phyloP scores from a whole-genome alignment of 1,140 invertebrate species.

The Brachionus manjavacas region DNA sequence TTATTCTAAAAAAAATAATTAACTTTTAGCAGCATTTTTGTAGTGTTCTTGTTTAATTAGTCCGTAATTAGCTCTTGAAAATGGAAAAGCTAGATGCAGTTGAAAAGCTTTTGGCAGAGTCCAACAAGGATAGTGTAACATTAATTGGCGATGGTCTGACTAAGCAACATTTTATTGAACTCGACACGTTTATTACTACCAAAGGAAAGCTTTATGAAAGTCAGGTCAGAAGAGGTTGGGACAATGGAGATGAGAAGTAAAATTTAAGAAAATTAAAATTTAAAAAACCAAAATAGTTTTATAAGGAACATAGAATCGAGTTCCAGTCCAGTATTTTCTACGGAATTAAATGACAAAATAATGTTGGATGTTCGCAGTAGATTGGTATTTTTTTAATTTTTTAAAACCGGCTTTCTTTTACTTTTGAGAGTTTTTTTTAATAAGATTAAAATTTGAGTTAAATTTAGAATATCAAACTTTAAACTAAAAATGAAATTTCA shows the following conservation, averaged over 20 bases:
- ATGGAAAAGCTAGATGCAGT: not conserved
- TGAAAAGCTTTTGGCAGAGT: not conserved
- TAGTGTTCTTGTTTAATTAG: not conserved
- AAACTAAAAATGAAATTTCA: too few species aligned
- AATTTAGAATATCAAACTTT: too few species aligned
- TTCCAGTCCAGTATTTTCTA: not conserved
- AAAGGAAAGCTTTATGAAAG: constrained; percentile 33
- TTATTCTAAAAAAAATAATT: not conserved
- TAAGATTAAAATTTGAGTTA: too few species aligned
- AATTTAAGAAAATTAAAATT: not conserved
- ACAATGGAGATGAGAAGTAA: not conserved
- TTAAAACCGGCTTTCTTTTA: not conserved
- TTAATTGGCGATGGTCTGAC: constrained; percentile 29
- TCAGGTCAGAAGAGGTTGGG: not conserved
- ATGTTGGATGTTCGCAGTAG: not conserved
- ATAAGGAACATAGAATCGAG: not conserved
- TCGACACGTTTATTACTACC: not conserved
- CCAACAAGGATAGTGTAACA: constrained; percentile 5
- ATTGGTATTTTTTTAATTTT: not conserved
- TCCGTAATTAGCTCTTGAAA: not conserved
- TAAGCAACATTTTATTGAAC: constrained; percentile 41
- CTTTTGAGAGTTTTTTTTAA: too few species aligned
- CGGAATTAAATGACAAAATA: constrained; percentile 3
- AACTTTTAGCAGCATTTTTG: not conserved
- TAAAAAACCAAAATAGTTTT: not conserved